These are phyloP conservation scores for Tortrix viridana DNA, from an alignment of 2,888 invertebrate genomes.

Conservation along the genomic window DNA sequence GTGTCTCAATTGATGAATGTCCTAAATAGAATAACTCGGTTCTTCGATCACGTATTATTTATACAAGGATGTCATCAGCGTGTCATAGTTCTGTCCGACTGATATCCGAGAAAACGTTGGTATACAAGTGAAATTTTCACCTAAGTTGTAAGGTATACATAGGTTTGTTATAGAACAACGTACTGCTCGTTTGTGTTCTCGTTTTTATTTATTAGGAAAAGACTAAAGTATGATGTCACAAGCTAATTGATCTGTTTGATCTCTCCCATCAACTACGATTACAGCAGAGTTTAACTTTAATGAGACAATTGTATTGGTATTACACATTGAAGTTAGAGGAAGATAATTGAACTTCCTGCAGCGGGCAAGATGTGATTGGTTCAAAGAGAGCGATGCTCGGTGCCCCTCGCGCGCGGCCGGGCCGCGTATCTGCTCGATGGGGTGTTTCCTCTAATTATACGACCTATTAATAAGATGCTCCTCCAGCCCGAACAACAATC, in stretches of 20 bases:
- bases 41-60: constrained; percentile 19
- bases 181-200: neutral
- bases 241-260: constrained; percentile 69
- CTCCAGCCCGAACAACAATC: constrained; percentile 58
- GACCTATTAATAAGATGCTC: constrained; percentile 76
- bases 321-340: constrained; percentile 78
- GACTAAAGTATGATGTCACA: constrained; percentile 41
- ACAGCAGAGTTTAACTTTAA: constrained; percentile 75
- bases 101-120: neutral
- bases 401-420: constrained; percentile 66
- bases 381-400: constrained; percentile 63
- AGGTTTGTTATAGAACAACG: too few species aligned
- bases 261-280: constrained; percentile 70
- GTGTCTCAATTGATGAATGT: constrained; percentile 55
- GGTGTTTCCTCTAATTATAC: constrained; percentile 82
- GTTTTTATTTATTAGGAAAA: constrained; percentile 7
- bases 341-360: constrained; percentile 83
- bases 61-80: constrained; percentile 3
- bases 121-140: neutral
- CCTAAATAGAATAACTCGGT: constrained; percentile 42
- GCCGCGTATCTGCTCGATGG: constrained; percentile 60
- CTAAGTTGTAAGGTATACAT: neutral
- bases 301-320: constrained; percentile 82
- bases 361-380: constrained; percentile 64
- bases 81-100: constrained; percentile 3